These are phyloP conservation scores for Peucedramus taeniatus DNA, from an alignment of 2,113 vertebrate genomes.

Conservation along the genomic window DNA sequence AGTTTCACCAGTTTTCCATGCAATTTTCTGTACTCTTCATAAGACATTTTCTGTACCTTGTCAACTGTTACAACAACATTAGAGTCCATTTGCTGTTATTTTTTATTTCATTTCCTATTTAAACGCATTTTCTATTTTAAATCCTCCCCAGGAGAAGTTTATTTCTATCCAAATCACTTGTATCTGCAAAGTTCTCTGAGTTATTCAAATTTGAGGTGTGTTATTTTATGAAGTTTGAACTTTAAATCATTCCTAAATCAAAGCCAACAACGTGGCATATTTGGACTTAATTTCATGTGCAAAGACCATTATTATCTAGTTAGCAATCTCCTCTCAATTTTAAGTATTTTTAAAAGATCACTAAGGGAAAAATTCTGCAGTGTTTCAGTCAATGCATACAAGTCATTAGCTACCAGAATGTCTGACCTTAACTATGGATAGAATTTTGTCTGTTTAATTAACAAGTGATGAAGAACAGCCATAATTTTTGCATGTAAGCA, in stretches of 20 bases:
- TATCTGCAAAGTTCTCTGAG: background rate
- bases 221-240: background rate
- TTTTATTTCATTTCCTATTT: background rate
- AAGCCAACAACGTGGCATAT: background rate
- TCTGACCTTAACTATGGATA: background rate
- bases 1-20: background rate
- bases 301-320: background rate
- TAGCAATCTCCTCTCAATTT: background rate
- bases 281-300: background rate
- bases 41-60: background rate
- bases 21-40: background rate
- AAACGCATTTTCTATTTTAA: background rate
- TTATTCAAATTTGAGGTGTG: background rate
- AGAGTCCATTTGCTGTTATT: background rate
- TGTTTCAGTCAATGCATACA: background rate
- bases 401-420: background rate
- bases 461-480: background rate
- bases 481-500: background rate
- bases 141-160: background rate
- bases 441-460: background rate
- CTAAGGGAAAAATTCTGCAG: background rate
- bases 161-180: background rate
- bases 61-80: background rate
- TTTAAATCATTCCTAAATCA: slow-evolving; percentile 8
- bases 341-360: background rate